These are phyloP conservation scores for Tauraco hartlaubi DNA, from an alignment of 2,797 vertebrate genomes.

Conservation along the genomic window DNA sequence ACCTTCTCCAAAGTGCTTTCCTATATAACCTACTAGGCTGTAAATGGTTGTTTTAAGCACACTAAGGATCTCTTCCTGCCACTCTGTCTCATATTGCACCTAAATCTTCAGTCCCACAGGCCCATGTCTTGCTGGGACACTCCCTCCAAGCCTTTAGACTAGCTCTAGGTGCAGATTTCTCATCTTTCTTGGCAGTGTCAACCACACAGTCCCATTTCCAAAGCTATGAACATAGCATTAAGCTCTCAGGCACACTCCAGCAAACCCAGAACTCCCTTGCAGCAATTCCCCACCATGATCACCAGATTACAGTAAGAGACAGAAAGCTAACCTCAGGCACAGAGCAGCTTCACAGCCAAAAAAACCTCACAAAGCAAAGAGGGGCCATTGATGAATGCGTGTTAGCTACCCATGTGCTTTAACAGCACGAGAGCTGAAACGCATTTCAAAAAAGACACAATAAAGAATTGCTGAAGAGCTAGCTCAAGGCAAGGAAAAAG, in stretches of 20 bases:
- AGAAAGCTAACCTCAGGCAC: not conserved
- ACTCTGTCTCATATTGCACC: not conserved
- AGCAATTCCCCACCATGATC: not conserved
- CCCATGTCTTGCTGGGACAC: not conserved
- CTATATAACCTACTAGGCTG: rapidly evolving
- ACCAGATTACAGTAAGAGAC: not conserved
- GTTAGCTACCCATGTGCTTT: rapidly evolving
- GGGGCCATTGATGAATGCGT: not conserved
- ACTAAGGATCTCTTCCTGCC: not conserved
- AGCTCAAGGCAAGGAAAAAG: not conserved
- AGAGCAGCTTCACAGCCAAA: not conserved
- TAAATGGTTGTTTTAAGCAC: not conserved
- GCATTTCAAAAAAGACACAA: not conserved
- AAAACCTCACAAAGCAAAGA: not conserved
- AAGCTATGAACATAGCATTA: not conserved
- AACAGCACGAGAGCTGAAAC: not conserved
- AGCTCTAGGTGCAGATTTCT: not conserved
- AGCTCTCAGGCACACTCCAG: not conserved
- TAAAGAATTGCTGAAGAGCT: not conserved
- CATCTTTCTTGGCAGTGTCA: not conserved
- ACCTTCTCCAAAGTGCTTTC: not conserved
- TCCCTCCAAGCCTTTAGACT: not conserved
- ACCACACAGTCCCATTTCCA: not conserved
- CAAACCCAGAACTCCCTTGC: not conserved
- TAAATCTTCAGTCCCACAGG: not conserved